These are phyloP conservation scores for Phymatocera aterrima DNA, from an alignment of 2,888 invertebrate species.

Conservation along the genomic window DNA sequence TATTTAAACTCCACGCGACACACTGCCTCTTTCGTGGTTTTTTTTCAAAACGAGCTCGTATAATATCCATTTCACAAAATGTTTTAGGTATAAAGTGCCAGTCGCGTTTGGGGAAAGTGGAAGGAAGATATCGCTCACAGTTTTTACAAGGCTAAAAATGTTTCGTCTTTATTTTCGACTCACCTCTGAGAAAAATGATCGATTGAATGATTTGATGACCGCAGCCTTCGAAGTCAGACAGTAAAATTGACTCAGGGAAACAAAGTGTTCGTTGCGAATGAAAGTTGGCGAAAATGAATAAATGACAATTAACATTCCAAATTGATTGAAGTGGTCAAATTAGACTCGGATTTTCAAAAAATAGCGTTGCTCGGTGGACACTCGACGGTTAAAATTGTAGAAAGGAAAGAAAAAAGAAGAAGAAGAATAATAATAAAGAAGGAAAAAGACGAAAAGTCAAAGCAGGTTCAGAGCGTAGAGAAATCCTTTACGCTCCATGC, in stretches of 20 bases:
- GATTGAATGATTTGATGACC: background rate
- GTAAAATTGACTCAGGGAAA: constrained; percentile 1
- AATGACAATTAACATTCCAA: too few relatives aligned
- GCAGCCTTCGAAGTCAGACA: background rate
- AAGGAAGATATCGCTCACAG: background rate
- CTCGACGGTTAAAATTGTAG: background rate
- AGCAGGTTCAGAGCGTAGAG: background rate
- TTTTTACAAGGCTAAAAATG: background rate
- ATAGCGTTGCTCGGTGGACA: background rate
- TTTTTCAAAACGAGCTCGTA: background rate
- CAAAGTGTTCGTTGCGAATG: too few relatives aligned
- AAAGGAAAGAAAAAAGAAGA: background rate
- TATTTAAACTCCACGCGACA: background rate
- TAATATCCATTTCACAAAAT: background rate
- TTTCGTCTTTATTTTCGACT: background rate
- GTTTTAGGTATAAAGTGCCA: background rate
- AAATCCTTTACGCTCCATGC: constrained; percentile 37
- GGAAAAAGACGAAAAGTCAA: background rate
- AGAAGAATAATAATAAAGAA: background rate
- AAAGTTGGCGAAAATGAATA: background rate
- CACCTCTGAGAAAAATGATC: background rate
- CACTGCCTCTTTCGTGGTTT: background rate
- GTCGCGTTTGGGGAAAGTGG: background rate
- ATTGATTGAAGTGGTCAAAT: too few relatives aligned
- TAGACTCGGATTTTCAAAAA: too few relatives aligned